A percentile compares a stretch with the other conserved stretches of the same genome.
Evolutionary conservation across 2,113 vertebrate genomes (phyloP).

Genomic region (Anoplopoma fimbria): DNA sequence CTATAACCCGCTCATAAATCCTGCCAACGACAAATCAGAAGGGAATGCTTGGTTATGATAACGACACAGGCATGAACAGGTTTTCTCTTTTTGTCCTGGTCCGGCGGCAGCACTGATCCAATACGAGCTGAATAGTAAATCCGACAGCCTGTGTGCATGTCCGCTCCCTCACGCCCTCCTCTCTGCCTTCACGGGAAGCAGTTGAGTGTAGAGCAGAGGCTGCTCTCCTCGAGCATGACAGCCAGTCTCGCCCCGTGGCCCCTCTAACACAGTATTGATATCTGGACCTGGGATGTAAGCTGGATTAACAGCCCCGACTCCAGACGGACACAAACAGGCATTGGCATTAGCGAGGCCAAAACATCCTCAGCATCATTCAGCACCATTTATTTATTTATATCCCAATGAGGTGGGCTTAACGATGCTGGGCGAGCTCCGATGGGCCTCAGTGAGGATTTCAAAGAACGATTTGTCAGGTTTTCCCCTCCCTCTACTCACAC

Average conservation of each 20-base stretch:
- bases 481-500: constrained; percentile 1
- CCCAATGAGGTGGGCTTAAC: constrained; percentile 27
- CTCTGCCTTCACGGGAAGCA: constrained; percentile 42
- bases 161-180: constrained; percentile 12
- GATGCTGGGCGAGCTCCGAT: neutral
- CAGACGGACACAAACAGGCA: constrained; percentile 66
- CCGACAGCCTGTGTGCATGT: constrained; percentile 30
- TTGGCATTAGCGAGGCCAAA: constrained; percentile 61
- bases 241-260: constrained; percentile 48
- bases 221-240: constrained; percentile 70
- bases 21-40: constrained; percentile 77
- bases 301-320: constrained; percentile 59
- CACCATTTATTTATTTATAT: constrained; percentile 28
- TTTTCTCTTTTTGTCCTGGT: constrained; percentile 23
- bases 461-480: constrained; percentile 37
- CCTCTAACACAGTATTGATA: constrained; percentile 63
- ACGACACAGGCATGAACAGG: constrained; percentile 25
- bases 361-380: constrained; percentile 46
- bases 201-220: constrained; percentile 32
- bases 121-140: constrained; percentile 56
- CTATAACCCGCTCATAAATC: constrained; percentile 96
- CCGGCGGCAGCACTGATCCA: constrained; percentile 64
- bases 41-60: constrained; percentile 46
- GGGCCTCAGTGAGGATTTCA: constrained; percentile 37
- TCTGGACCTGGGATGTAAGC: constrained; percentile 49